Conservation (phyloP, 2,113 vertebrate species). For the Vulpes vulpes region DNA sequence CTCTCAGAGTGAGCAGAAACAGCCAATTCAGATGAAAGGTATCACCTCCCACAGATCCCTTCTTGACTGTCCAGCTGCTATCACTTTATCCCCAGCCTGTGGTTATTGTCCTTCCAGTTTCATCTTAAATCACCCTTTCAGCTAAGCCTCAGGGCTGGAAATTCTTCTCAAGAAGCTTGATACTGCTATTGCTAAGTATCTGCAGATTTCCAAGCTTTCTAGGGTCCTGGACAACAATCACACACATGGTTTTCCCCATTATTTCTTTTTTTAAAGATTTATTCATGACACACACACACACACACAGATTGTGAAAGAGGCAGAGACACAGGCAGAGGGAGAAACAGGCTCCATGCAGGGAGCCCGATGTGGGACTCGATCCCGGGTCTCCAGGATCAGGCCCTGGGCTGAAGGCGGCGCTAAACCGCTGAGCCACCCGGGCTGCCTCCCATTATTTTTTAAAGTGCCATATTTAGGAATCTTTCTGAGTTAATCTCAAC, state of each 20-base stretch:
- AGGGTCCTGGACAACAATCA: background rate
- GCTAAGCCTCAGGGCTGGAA: background rate
- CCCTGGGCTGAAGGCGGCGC: too few species aligned
- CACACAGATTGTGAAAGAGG: too few species aligned
- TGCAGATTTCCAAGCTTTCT: background rate
- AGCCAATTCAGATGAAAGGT: background rate
- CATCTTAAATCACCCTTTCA: background rate
- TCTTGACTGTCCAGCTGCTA: background rate
- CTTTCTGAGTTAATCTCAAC: background rate
- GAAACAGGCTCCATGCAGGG: too few species aligned
- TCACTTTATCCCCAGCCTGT: background rate
- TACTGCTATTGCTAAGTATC: background rate
- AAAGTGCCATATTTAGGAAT: background rate
- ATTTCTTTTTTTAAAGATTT: too few species aligned
- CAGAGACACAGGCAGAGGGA: too few species aligned
- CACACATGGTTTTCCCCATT: background rate
- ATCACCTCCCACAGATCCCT: background rate
- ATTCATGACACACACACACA: too few species aligned
- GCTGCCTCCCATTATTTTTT: background rate
- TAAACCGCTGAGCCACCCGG: too few species aligned
- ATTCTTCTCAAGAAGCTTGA: background rate
- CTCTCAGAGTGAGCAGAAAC: background rate
- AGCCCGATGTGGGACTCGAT: too few species aligned
- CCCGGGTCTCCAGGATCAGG: too few species aligned
- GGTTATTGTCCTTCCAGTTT: background rate